These are phyloP conservation scores for Silurus meridionalis DNA, from an alignment of 2,113 vertebrate genomes.

Conservation along the genomic window DNA sequence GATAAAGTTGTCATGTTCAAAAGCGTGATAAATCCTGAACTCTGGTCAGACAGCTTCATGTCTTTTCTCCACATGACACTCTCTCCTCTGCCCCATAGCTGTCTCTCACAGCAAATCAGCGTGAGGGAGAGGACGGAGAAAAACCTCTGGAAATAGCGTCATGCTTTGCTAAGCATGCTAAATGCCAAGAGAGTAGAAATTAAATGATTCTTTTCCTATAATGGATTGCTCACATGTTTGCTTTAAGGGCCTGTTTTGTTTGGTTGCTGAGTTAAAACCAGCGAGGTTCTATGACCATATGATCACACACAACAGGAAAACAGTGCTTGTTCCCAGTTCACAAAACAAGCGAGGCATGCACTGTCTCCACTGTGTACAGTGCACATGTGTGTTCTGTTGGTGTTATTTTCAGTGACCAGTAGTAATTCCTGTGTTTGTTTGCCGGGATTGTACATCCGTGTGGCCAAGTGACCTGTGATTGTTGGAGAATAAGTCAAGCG, in stretches of 20 bases:
- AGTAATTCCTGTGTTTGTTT: constrained; percentile 57
- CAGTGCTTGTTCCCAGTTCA: background rate
- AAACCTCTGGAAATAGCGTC: constrained; percentile 52
- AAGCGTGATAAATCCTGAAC: background rate
- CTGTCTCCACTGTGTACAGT: constrained; percentile 10
- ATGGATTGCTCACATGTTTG: constrained; percentile 5
- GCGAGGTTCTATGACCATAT: background rate
- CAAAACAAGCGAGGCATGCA: background rate
- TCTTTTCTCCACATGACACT: background rate
- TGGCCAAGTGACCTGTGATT: constrained; percentile 52
- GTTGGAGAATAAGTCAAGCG: constrained; percentile 49
- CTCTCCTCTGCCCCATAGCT: background rate
- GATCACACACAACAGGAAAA: constrained; percentile 19
- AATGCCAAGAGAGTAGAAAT: constrained; percentile 16
- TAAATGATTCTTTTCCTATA: constrained; percentile 27
- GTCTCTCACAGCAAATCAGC: background rate
- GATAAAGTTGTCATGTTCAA: background rate
- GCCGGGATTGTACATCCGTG: constrained; percentile 34
- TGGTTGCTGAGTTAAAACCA: background rate
- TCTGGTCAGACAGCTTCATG: background rate
- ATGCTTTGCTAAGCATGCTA: constrained; percentile 23
- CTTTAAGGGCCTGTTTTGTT: constrained; percentile 13
- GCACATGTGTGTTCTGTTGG: background rate
- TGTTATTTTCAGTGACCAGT: constrained; percentile 41
- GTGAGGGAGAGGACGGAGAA: constrained; percentile 19